Percentiles rank a stretch among this genome's conserved stretches.
phyloP scores from a whole-genome alignment of 2,797 vertebrate species.

The Peromyscus attwateri region DNA sequence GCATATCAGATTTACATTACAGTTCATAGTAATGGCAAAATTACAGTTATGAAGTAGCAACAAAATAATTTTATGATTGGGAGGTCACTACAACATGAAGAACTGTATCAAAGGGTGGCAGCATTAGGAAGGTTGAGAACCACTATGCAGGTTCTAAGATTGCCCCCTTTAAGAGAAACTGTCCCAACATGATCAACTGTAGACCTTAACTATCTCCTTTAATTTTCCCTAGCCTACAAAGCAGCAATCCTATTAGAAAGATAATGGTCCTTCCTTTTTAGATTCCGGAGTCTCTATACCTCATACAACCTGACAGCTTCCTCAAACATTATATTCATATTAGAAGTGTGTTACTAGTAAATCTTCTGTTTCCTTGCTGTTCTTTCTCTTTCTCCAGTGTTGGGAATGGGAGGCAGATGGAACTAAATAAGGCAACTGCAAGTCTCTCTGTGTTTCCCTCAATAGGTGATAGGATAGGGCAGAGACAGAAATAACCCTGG shows the following conservation, averaged over 20 bases:
- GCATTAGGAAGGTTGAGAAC: neutral
- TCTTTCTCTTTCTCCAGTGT: neutral
- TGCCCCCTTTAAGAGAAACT: neutral
- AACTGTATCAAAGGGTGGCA: neutral
- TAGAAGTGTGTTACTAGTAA: slow-evolving; percentile 8
- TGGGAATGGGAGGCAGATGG: neutral
- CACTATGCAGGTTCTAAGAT: neutral
- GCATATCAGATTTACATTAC: neutral
- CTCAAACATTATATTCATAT: slow-evolving; percentile 13
- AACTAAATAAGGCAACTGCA: neutral
- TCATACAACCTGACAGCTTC: neutral
- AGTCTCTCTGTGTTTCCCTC: neutral
- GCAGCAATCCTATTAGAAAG: neutral
- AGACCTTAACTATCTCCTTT: neutral
- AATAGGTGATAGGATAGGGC: no score
- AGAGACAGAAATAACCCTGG: neutral
- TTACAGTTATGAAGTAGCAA: neutral
- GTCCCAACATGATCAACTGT: neutral
- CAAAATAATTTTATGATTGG: neutral
- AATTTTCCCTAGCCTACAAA: neutral
- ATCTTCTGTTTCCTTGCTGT: neutral
- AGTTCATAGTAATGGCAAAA: neutral
- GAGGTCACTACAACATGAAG: neutral
- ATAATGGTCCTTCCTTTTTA: neutral
- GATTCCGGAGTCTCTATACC: neutral